These are phyloP conservation scores for Plutomurus gul DNA, from an alignment of 1,140 invertebrate species.

Conservation along the genomic window DNA sequence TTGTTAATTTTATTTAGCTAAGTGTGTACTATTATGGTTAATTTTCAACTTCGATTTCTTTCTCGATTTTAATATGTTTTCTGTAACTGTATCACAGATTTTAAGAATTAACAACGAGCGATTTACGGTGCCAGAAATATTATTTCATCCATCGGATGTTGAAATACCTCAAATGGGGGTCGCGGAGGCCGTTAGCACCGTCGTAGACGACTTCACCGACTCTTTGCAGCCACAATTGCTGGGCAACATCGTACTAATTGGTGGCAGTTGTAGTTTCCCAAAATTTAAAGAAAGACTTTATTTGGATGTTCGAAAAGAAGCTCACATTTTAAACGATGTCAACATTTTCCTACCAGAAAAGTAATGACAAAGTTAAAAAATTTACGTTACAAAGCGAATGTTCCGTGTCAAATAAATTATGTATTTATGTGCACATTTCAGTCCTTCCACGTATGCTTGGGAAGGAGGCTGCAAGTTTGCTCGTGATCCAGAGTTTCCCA, in stretches of 20 bases:
- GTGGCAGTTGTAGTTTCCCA: constrained; percentile 83
- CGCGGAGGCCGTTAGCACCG: constrained; percentile 81
- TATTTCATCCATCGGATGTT: constrained; percentile 94
- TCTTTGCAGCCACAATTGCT: constrained; percentile 80
- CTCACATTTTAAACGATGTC: constrained; percentile 76
- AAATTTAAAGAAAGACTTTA: constrained; percentile 82
- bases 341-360: constrained; percentile 69
- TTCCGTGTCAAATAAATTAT: constrained; percentile 58
- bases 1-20: neutral
- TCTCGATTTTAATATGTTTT: constrained; percentile 32
- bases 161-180: constrained; percentile 94
- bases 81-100: constrained; percentile 64
- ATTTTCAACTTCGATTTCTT: constrained; percentile 56
- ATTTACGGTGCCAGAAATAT: constrained; percentile 90
- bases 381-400: neutral
- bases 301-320: constrained; percentile 75
- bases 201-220: constrained; percentile 72
- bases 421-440: constrained; percentile 68
- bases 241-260: constrained; percentile 87
- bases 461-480: constrained; percentile 78
- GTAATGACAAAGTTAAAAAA: constrained; percentile 55
- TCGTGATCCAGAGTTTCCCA: constrained; percentile 72
- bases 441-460: constrained; percentile 85
- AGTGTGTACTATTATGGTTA: neutral
- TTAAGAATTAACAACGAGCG: constrained; percentile 88